Evolutionary conservation across 2,888 invertebrate genomes (phyloP).

Genomic region (Hemicrepidius hirtus): DNA sequence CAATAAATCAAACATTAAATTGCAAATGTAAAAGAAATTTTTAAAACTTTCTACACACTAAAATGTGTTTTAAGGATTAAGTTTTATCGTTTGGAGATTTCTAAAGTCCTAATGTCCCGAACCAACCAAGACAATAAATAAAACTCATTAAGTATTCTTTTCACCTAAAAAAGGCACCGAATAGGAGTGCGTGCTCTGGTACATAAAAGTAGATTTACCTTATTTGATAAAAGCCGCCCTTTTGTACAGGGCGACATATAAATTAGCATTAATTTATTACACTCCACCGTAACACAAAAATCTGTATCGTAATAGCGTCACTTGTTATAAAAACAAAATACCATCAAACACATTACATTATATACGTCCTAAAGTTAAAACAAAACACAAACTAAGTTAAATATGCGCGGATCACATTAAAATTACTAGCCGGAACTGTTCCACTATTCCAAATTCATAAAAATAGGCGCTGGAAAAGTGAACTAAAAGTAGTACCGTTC

Average conservation of each 20-base stretch:
- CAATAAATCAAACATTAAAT: no score
- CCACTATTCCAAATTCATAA: conserved; percentile 16
- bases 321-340: no score
- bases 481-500: conserved; percentile 1
- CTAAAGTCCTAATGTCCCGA: not conserved
- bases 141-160: conserved; percentile 26
- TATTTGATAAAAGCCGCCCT: conserved; percentile 38
- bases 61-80: no score
- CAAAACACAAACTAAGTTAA: not conserved
- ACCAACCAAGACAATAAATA: conserved; percentile 19
- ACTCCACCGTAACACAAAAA: no score
- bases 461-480: conserved; percentile 8
- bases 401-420: not conserved
- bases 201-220: conserved; percentile 36
- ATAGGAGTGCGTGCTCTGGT: conserved; percentile 15
- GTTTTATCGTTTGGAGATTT: no score
- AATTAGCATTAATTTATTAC: conserved; percentile 13
- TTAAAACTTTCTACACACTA: no score
- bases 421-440: conserved; percentile 16
- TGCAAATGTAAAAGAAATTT: no score
- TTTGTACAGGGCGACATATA: conserved; percentile 22
- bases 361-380: not conserved
- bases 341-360: no score
- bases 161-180: conserved; percentile 29
- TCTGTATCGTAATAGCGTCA: no score